These are phyloP conservation scores for Taphrorychus bicolor DNA, from an alignment of 2,888 invertebrate species.

Conservation along the genomic window DNA sequence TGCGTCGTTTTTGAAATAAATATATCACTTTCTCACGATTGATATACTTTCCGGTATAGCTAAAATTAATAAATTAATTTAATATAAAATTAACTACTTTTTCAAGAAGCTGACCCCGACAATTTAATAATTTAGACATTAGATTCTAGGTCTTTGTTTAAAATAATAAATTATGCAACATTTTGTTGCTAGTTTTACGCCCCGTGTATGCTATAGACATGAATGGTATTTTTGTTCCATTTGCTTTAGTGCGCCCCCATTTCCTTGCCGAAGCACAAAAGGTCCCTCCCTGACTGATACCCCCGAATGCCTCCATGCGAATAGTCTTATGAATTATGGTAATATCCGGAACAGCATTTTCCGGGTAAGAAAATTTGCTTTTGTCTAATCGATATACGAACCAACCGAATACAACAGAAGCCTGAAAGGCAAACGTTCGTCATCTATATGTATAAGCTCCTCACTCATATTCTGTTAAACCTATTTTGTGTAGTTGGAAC, in stretches of 20 bases:
- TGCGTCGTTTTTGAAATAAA: no score
- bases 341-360: conserved; percentile 28
- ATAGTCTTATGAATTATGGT: conserved; percentile 29
- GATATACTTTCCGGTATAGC: no score
- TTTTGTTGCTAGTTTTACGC: not conserved
- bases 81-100: no score
- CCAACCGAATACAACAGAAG: not conserved
- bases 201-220: not conserved
- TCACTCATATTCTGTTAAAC: no score
- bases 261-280: not conserved
- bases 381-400: conserved; percentile 19
- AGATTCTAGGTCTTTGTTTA: no score
- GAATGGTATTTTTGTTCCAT: not conserved
- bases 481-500: no score
- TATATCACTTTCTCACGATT: no score
- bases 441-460: not conserved
- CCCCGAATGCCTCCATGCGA: conserved; percentile 17
- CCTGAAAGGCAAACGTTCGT: not conserved
- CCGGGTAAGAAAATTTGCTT: conserved; percentile 25
- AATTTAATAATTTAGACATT: no score
- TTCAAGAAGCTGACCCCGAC: no score
- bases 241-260: not conserved
- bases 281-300: conserved; percentile 9
- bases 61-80: no score
- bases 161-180: not conserved